phyloP scores from a whole-genome alignment of 1,140 invertebrate genomes.

The Glossosoma conforme region DNA sequence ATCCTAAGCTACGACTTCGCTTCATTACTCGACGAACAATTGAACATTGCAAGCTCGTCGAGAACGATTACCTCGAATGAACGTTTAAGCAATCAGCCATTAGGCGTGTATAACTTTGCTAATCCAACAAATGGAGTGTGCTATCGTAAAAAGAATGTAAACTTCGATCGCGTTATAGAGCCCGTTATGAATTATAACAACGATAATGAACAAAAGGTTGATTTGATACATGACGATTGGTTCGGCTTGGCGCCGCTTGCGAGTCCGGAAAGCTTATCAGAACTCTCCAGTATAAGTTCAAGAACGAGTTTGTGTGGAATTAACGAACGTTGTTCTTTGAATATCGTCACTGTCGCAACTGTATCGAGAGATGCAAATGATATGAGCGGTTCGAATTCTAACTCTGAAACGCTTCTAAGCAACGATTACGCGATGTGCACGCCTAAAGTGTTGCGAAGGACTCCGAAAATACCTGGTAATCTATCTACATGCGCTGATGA shows the following conservation, averaged over 20 bases:
- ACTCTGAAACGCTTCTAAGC: constrained; percentile 15
- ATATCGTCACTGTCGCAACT: constrained; percentile 28
- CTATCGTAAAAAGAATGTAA: constrained; percentile 17
- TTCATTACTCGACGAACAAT: constrained; percentile 29
- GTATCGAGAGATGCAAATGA: constrained; percentile 29
- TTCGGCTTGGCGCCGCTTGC: constrained; percentile 71
- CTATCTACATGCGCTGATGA: constrained; percentile 63
- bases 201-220: constrained; percentile 33
- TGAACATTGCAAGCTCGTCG: constrained; percentile 18
- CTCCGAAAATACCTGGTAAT: constrained; percentile 61
- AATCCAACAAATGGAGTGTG: constrained; percentile 22
- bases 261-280: constrained; percentile 79
- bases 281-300: constrained; percentile 65
- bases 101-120: constrained; percentile 27
- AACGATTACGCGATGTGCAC: constrained; percentile 45
- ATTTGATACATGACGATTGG: constrained; percentile 59
- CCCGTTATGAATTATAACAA: constrained; percentile 2
- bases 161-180: constrained; percentile 10
- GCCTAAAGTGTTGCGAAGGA: constrained; percentile 55
- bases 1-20: constrained; percentile 31
- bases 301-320: constrained; percentile 44
- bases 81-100: constrained; percentile 19
- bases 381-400: constrained; percentile 4
- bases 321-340: constrained; percentile 40
- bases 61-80: constrained; percentile 28